Base-by-base conservation (phyloP, 2,113 vertebrate genomes). In the Odocoileus virginianus region DNA sequence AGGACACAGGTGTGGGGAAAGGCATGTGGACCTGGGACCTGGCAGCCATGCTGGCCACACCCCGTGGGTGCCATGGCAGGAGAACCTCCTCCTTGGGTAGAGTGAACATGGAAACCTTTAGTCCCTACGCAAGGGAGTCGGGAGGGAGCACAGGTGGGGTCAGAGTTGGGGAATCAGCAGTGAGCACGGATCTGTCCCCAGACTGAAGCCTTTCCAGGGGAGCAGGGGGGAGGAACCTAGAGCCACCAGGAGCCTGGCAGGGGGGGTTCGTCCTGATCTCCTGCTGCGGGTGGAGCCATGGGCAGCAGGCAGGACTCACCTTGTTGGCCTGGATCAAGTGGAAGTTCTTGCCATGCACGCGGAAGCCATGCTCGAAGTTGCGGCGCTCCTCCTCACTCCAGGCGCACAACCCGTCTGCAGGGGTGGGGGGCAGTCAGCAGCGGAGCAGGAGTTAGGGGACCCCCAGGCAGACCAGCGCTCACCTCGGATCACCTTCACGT, bases 321-420 rank as follows among this genome's bases (percentile, higher is more conserved):
- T 99, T 99, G 98, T 99, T 99, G 27, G 99, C 99, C 96, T 99
- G 99, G 97, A 99, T 99, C 86, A 99, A 99, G 95, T 99, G 99
- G 79, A 99, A 99, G 98, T 99, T 99, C 98, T 99, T 99, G 60
- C 99, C 99, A 0, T 99, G 99, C 97, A 99, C 99, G 11, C 99
- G 99, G 98, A 99, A 99, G 93, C 99, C 99, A 0, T 99, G 99
- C 91, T 99, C 99, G 95, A 99, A 99, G 98, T 99, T 99, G 96
- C 99, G 98, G 93, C 99, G 99, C 97, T 99, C 99, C 97, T 99
- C 99, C 87, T 99, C 99, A 0, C 99, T 99, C 99, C 99, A 99
- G 71, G 99, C 99, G 94, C 99, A 99, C 27, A 99, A 98, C 67
- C 99, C 99, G 74, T 99, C 99, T 99, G 78, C 0, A 98, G 19